Conservation (phyloP, 2,888 invertebrate species). For the Macaria notata region DNA sequence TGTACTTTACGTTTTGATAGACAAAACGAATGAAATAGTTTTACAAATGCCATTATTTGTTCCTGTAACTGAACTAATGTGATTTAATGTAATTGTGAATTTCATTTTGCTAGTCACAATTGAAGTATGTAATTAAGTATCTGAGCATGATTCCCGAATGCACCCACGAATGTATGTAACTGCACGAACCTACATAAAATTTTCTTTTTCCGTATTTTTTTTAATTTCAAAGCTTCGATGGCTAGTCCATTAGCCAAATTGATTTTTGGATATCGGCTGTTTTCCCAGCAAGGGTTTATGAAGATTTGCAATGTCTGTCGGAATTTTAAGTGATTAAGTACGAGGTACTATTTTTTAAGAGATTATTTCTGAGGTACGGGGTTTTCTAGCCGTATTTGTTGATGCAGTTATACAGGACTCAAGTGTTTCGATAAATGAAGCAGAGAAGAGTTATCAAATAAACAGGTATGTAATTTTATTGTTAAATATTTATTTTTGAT, state of each 20-base stretch:
- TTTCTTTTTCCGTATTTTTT: conserved; percentile 56
- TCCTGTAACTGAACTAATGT: conserved; percentile 23
- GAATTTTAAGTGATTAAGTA: conserved; percentile 25
- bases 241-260: conserved; percentile 74
- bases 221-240: conserved; percentile 54
- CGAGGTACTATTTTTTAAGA: conserved; percentile 15
- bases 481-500: not conserved
- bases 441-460: not conserved
- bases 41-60: too few relatives aligned
- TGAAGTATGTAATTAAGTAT: conserved; percentile 55
- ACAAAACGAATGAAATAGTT: too few relatives aligned
- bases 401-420: conserved; percentile 1
- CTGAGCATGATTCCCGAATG: conserved; percentile 79
- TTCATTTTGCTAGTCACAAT: conserved; percentile 43
- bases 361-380: conserved; percentile 8
- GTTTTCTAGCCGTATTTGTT: conserved; percentile 10
- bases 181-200: conserved; percentile 66
- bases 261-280: conserved; percentile 53
- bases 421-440: conserved; percentile 12
- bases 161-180: conserved; percentile 66
- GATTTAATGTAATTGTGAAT: not conserved
- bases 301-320: conserved; percentile 26
- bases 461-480: conserved; percentile 12
- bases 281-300: conserved; percentile 28
- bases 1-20: too few relatives aligned